Evolutionary conservation across 2,113 vertebrate species (phyloP), one percentile per base, ranked within the genome.

Genomic region (Callithrix jacchus): DNA sequence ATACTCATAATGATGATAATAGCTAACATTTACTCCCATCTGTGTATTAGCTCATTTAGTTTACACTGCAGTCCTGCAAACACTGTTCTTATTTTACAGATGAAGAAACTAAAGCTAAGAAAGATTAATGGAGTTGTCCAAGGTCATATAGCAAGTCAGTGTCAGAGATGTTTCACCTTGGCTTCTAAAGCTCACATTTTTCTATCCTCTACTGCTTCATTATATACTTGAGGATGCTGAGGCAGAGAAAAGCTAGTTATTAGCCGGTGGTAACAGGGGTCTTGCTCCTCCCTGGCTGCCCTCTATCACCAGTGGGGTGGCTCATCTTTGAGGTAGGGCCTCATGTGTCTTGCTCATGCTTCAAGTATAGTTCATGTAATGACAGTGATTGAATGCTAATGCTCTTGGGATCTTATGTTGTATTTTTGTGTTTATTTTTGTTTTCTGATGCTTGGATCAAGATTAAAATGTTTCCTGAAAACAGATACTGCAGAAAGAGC

Each of bases 391-490:
- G 52, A 21, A 56, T 87, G 56, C 66, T 92, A 74, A 68, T 81
- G 17, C 76, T 70, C 70, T 73, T 94, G 47, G 42, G 30, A 58
- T 64, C 70, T 82, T 81, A 93, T 89, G 10, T 82, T 37, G 32
- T 17, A 52, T 93, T 37, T 25, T 93, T 81, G 73, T 90, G 30
- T 68, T n/a, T 73, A 52, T 70, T 85, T 92, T 27, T 95, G 71
- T 80, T 94, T 97, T 83, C 64, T 88, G 27, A 80, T 88, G 30
- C 42, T 88, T 92, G 18, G 25, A 92, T 81, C 20, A 45, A 79
- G 80, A 95, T 40, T 20, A 92, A 93, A 90, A 87, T 73, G 18
- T 73, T 84, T 93, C 27, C 45, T 97, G 81, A 96, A 94, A 84
- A 54, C 11, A 70, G 20, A 56, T 77, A 40, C n/a, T 93, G 37